phyloP scores from a whole-genome alignment of 2,113 vertebrate species.

The Alces alces region DNA sequence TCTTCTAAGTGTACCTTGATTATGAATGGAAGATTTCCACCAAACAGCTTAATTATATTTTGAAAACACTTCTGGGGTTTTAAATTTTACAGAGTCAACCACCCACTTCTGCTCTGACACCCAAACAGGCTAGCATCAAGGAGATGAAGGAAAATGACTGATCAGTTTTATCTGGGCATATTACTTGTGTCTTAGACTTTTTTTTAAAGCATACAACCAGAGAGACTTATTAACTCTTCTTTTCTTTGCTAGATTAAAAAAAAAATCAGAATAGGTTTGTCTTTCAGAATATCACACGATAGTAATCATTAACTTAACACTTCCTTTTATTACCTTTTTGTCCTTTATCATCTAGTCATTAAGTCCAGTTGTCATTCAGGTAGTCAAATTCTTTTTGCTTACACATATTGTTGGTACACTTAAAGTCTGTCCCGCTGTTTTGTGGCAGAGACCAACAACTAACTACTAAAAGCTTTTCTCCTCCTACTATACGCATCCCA shows the following conservation, averaged over 20 bases:
- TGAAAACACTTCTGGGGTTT: background rate
- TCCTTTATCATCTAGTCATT: background rate
- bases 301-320: background rate
- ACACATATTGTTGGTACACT: background rate
- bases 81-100: background rate
- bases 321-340: background rate
- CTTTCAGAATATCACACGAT: background rate
- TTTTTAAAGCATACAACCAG: background rate
- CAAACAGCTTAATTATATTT: constrained; percentile 40
- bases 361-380: background rate
- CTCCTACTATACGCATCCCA: background rate
- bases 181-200: background rate
- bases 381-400: background rate
- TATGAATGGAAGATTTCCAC: constrained; percentile 8
- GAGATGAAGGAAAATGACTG: background rate
- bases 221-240: background rate
- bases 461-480: background rate
- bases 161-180: background rate
- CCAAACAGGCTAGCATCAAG: background rate
- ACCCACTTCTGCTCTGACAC: background rate
- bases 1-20: constrained; percentile 10
- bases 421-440: background rate
- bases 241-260: background rate
- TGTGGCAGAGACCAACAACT: background rate
- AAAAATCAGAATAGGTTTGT: background rate